Base-by-base conservation (phyloP, 2,888 invertebrate genomes). In the Barypeithes pellucidus region DNA sequence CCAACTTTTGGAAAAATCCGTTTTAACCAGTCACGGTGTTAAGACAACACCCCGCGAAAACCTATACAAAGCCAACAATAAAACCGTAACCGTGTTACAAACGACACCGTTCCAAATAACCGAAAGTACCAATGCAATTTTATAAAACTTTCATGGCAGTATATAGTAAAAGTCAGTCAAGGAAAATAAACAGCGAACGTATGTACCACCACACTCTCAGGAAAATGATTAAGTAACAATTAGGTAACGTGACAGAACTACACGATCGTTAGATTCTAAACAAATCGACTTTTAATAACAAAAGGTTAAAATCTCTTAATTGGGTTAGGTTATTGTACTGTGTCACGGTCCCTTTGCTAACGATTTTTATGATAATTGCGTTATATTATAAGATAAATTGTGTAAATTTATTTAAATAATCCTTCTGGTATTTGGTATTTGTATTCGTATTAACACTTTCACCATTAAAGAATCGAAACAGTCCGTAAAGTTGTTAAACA, bases 281-380 rank as follows among this genome's bases (percentile, higher is more conserved):
- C 67, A 67, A 67, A 67, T 67, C 50, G 60, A 60, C 43, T 67
- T 67, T 47, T 67, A 50, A 67, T 36, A 59, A 45, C 47, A 36
- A 67, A 67, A 67, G 67, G 67, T 67, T 67, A 60, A 67, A 39
- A 67, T 67, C 59, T 67, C 20, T 59, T 36, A 60, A 67, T 67
- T 67, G 50, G 67, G 67, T 67, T 67, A 45, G 67, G 67, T 66
- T 66, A 66, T 54, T 66, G 65, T 54, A 52, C 65, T 33, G 65
- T 66, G 50, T 67, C 50, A 60, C 22, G 67, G 67, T 47, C 54
- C 54, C 24, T 54, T 54, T 54, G 7, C 65, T 66, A 61, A 61
- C 45, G 61, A 43, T 61, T 61, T 61, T 61, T 29, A 61, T 29
- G 9, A 29, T 39, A 33, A 57, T 24, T 18, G 18, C 22, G 5